phyloP scores from a whole-genome alignment of 2,797 vertebrate species.

The Brachyrhaphis roseni region DNA sequence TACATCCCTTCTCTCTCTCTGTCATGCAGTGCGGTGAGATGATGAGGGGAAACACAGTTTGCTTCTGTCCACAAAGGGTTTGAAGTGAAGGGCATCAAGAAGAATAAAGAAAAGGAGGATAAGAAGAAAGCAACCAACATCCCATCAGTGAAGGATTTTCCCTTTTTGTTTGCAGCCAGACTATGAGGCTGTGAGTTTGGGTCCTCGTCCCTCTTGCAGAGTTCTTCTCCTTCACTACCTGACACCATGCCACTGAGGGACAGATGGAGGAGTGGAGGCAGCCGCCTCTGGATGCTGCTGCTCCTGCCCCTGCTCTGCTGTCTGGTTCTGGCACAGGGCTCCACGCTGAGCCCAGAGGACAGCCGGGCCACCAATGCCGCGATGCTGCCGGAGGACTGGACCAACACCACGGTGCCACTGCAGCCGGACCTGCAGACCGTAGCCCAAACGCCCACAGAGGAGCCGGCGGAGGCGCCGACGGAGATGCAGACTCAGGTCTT shows the following conservation, averaged over 20 bases:
- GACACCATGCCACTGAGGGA: conserved; percentile 49
- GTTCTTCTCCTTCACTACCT: conserved; percentile 3
- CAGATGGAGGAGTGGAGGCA: not conserved
- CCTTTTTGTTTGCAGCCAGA: not conserved
- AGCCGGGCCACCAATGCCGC: not conserved
- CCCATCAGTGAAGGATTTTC: conserved; percentile 14
- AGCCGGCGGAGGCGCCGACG: not conserved
- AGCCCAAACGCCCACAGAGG: conserved; percentile 25
- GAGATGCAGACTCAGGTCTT: conserved; percentile 38
- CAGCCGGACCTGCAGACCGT: conserved; percentile 72
- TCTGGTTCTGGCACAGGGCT: conserved; percentile 36
- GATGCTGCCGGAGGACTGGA: conserved; percentile 34
- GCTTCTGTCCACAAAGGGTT: conserved; percentile 25
- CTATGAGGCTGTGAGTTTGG: conserved; percentile 48
- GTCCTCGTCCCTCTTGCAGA: conserved; percentile 7
- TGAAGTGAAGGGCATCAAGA: conserved; percentile 33
- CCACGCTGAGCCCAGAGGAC: conserved; percentile 33
- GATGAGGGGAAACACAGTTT: conserved; percentile 34
- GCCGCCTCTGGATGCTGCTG: conserved; percentile 47
- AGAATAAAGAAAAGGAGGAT: not conserved
- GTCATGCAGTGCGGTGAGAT: conserved; percentile 37
- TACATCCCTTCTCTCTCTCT: conserved; percentile 31
- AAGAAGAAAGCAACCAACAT: conserved; percentile 35
- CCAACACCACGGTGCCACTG: conserved; percentile 23
- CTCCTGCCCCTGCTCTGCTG: conserved; percentile 44